Percentiles rank a stretch among this genome's conserved stretches.
phyloP scores from a whole-genome alignment of 1,140 invertebrate species.

The Caerostris extrusa region DNA sequence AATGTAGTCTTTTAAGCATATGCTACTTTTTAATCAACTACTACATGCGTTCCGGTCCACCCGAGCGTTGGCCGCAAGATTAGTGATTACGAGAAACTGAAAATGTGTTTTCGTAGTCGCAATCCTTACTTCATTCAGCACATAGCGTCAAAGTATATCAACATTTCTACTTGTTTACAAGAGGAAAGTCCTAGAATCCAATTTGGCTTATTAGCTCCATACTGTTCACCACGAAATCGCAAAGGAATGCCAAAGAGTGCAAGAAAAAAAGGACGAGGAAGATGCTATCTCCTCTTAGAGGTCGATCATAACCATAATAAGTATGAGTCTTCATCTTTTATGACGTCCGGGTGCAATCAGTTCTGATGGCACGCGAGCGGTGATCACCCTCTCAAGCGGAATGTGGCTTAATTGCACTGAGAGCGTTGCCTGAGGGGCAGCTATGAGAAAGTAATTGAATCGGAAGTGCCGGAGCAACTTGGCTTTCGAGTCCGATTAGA shows the following conservation, averaged over 20 bases:
- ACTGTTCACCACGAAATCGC: neutral
- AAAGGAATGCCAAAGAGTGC: neutral
- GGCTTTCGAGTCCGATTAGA: neutral
- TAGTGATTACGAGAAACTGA: neutral
- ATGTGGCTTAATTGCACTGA: slow-evolving; percentile 33
- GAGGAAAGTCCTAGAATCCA: neutral
- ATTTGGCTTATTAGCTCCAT: slow-evolving; percentile 6
- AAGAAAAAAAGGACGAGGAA: neutral
- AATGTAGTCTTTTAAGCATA: neutral
- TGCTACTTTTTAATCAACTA: neutral
- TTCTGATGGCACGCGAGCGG: slow-evolving; percentile 61
- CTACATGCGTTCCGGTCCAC: neutral
- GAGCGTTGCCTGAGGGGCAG: slow-evolving; percentile 13
- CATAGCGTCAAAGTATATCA: neutral
- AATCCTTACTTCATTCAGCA: neutral
- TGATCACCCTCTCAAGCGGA: slow-evolving; percentile 45
- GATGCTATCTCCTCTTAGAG: neutral
- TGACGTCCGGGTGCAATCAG: slow-evolving; percentile 25
- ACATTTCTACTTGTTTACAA: neutral
- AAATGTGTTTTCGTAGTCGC: neutral
- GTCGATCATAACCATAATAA: slow-evolving; percentile 50
- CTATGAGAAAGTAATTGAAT: slow-evolving; percentile 58
- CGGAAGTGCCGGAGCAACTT: slow-evolving; percentile 3
- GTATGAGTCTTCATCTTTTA: slow-evolving; percentile 29
- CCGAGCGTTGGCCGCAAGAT: neutral